A percentile compares a stretch with the other conserved stretches of the same genome.
Conservation (phyloP, 2,797 vertebrate genomes). For the Anguilla marmorata region DNA sequence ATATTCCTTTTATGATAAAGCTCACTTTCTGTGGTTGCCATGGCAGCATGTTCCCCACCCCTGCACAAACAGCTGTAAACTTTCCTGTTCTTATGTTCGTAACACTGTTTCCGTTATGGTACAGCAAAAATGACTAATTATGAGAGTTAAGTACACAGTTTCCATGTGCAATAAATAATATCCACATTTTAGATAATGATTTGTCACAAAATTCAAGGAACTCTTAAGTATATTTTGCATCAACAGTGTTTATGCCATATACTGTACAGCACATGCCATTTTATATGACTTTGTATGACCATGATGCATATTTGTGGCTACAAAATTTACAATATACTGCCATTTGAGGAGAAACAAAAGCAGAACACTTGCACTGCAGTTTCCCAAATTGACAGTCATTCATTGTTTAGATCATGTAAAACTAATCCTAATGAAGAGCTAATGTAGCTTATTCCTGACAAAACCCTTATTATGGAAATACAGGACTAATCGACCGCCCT, state of each 20-base stretch:
- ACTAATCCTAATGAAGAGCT: not conserved
- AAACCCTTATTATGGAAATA: not conserved
- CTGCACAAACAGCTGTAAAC: conserved; percentile 9
- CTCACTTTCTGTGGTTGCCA: not conserved
- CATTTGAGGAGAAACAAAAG: not conserved
- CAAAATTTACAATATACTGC: not conserved
- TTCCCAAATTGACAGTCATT: not conserved
- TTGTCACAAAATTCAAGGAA: not conserved
- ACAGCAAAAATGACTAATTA: not conserved
- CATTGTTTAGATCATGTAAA: not conserved
- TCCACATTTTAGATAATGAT: not conserved
- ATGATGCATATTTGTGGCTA: not conserved
- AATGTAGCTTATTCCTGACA: not conserved
- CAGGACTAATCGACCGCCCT: not conserved
- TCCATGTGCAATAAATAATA: not conserved
- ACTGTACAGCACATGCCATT: not conserved
- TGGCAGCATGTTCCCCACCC: conserved; percentile 4
- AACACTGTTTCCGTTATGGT: not conserved
- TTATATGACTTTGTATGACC: not conserved
- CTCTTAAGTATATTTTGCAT: not conserved
- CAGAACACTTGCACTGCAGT: not conserved
- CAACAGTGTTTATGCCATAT: not conserved
- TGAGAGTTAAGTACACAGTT: not conserved
- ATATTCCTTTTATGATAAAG: conserved; percentile 16
- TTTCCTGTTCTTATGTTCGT: not conserved